Base-by-base conservation (phyloP, 1,140 invertebrate genomes). In the Drosophila lacertosa region DNA sequence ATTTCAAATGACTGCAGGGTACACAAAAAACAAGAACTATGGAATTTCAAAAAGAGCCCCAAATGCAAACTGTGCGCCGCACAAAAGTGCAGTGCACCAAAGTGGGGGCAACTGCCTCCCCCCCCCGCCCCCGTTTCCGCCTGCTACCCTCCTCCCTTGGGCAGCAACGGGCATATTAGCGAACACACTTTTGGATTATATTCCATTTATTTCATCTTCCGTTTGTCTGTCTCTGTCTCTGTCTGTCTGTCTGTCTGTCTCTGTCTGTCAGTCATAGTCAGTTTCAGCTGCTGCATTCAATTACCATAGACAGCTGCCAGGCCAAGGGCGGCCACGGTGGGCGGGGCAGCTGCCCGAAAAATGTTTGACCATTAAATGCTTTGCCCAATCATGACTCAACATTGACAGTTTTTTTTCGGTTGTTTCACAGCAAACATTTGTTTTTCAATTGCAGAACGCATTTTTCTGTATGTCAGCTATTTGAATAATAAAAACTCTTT, bases 341-440 rank as follows among this genome's bases (percentile, higher is more conserved):
- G 22, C n/a, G 53, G 10, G 53, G 5, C 18, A 5, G 32, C 37
- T 40, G 4, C 40, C 3, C 20, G 29, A 3, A 15, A 37, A 48
- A 66, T 65, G 45, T 83, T 77, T 63, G 79, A 83, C 79, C 79
- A 83, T 83, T 83, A 83, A 83, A 83, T 48, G 74, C 72, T 82
- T 72, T 74, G 35, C 51, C 67, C 67, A 78, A 75, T n/a, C n/a
- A n/a, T 71, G 60, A 64, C 51, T 66, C 59, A 59, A 48, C 76
- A 70, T 66, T 65, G 48, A 77, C 78, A 76, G 81, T 83, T 70
- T 22, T 68, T n/a, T n/a, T n/a, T n/a, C n/a, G n/a, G 35, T 64
- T 59, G 70, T 62, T 35, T 4, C 16, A 50, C 51, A 39, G 64
- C 48, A 45, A 70, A 67, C 55, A 59, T 66, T 66, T 66, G 37